Base-by-base conservation (phyloP, 2,888 invertebrate genomes). In the Prosopocoilus inquinatus region DNA sequence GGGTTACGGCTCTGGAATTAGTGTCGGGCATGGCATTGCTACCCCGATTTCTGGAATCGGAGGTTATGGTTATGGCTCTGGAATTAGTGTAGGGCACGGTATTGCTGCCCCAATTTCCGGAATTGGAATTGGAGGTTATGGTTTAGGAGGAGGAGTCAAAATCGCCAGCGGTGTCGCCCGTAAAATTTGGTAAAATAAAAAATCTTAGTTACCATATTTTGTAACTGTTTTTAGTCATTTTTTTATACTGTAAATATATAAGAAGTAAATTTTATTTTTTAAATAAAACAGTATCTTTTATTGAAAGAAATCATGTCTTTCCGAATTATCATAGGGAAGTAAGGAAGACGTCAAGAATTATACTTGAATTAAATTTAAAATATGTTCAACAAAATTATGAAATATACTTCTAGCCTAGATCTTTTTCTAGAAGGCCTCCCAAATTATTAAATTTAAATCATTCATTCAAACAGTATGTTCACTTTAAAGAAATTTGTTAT, bases 11-110 rank as follows among this genome's bases (percentile, higher is more conserved):
- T 4, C n/a, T 38, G 39, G 39, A 4, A 9, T 38, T 12, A 13
- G 39, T 3, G n/a, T 38, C n/a, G 39, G 39, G 4, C 39, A 38
- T 38, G 39, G 39, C 5, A 13, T 9, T 5, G 39, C 39, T 7
- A 11, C n/a, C n/a, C n/a, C n/a, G n/a, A n/a, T n/a, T n/a, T 9
- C 47, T 34, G 55, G 61, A 12, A 16, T 59, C 5, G 49, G 49
- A 49, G 50, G 50, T 15, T 33, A 44, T n/a, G 45, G 51, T 16
- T 13, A 13, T 13, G 49, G 49, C 9, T n/a, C 15, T 16, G 44
- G 49, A 47, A 44, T 44, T 11, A 15, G 44, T 7, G 13, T 13
- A 3, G 44, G 44, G n/a, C 44, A 44, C 12, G 46, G 46, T 9
- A 15, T 41, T 11, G 20, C 20, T 7, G 7, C 20, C 2, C 20